These are phyloP conservation scores for Champsocephalus esox DNA, from an alignment of 2,797 vertebrate genomes.

Conservation along the genomic window DNA sequence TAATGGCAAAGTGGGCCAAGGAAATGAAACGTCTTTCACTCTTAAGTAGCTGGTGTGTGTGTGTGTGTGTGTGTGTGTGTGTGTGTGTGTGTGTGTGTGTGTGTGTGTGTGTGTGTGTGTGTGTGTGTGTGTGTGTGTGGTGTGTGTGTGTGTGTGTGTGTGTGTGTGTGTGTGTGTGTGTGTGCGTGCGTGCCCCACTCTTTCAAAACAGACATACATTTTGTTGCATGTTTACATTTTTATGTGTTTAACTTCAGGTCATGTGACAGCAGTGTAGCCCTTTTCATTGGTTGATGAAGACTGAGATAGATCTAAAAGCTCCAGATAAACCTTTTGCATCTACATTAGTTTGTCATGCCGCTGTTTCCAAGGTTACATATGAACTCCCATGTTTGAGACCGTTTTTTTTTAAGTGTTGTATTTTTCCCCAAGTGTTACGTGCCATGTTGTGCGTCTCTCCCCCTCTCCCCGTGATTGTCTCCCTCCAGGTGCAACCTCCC, in stretches of 20 bases:
- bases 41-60: conserved; percentile 8
- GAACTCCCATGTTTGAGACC: too few species aligned
- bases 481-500: too few species aligned
- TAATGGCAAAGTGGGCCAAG: conserved; percentile 61
- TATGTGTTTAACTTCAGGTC: not conserved
- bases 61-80: conserved; percentile 1
- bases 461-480: too few species aligned
- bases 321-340: not conserved
- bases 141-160: not conserved
- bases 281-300: not conserved
- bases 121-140: not conserved
- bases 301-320: not conserved
- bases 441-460: too few species aligned
- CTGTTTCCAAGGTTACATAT: not conserved
- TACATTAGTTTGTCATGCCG: not conserved
- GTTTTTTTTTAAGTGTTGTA: too few species aligned
- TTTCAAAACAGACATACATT: conserved; percentile 6
- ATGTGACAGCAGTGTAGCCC: not conserved
- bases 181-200: not conserved
- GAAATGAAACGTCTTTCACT: conserved; percentile 46
- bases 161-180: not conserved
- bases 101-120: not conserved
- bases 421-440: too few species aligned
- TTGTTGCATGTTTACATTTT: not conserved
- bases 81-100: not conserved